Evolutionary conservation across 2,797 vertebrate species (phyloP).

Genomic region (Urophycis tenuis): DNA sequence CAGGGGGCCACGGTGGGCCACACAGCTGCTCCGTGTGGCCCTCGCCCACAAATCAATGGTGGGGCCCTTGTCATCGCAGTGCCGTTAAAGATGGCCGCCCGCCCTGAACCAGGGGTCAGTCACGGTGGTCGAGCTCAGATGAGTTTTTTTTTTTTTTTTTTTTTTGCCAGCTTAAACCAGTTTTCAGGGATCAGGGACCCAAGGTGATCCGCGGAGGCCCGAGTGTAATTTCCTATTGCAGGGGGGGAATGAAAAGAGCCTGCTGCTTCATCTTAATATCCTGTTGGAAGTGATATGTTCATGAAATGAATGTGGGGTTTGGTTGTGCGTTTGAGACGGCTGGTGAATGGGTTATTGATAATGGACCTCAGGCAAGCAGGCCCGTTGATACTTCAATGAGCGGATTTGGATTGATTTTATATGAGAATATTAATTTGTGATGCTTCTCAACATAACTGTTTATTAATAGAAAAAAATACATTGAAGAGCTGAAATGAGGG

Average conservation of each 20-base stretch:
- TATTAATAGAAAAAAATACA: not conserved
- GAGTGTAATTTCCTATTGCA: not conserved
- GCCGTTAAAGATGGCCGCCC: constrained; percentile 9
- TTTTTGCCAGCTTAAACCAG: constrained; percentile 16
- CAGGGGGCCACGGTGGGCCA: constrained; percentile 1
- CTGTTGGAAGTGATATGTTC: not conserved
- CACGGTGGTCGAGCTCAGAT: constrained; percentile 9
- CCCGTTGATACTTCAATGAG: not conserved
- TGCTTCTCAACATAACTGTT: not conserved
- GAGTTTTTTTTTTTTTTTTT: not conserved
- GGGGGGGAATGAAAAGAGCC: not conserved
- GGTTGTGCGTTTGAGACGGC: not conserved
- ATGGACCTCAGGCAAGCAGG: not conserved
- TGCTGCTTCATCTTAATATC: not conserved
- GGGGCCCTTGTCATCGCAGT: constrained; percentile 18
- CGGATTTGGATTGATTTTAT: not conserved
- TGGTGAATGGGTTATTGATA: not conserved
- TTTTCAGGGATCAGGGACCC: not conserved
- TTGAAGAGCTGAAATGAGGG: not conserved
- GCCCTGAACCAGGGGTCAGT: not conserved
- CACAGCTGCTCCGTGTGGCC: constrained; percentile 13
- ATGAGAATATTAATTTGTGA: not conserved
- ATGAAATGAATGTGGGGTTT: not conserved
- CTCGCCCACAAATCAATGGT: constrained; percentile 19
- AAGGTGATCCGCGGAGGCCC: not conserved